These are phyloP conservation scores for Cynocephalus volans DNA, from an alignment of 2,113 vertebrate genomes.

Conservation along the genomic window DNA sequence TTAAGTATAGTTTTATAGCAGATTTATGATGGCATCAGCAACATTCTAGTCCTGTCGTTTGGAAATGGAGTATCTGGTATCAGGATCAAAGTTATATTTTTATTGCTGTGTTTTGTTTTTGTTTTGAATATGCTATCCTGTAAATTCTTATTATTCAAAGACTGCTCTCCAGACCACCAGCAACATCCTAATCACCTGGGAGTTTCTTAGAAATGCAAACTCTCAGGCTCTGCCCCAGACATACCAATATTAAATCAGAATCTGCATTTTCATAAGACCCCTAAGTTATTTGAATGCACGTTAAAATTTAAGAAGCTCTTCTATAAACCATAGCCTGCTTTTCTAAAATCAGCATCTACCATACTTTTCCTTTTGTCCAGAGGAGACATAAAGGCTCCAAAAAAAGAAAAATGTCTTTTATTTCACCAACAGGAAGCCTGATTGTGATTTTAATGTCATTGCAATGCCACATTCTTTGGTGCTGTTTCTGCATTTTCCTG, in stretches of 20 bases:
- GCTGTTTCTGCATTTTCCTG: conserved; percentile 56
- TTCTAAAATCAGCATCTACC: conserved; percentile 35
- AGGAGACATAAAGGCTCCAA: conserved; percentile 11
- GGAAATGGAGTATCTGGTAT: neutral
- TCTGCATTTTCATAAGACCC: conserved; percentile 20
- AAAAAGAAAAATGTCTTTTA: conserved; percentile 12
- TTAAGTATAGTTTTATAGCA: neutral
- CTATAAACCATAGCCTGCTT: neutral
- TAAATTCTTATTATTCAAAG: conserved; percentile 36
- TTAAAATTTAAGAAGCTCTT: conserved; percentile 33
- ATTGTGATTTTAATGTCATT: neutral
- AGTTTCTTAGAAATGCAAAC: neutral
- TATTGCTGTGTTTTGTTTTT: neutral
- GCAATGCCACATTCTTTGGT: neutral
- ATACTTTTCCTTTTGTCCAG: neutral
- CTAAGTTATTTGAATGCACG: neutral
- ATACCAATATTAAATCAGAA: conserved; percentile 12
- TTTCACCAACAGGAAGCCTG: conserved; percentile 49
- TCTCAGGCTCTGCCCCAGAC: neutral
- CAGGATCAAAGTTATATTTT: neutral
- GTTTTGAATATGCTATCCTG: conserved; percentile 2
- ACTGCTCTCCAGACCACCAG: neutral
- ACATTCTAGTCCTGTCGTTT: conserved; percentile 20
- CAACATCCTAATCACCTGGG: neutral
- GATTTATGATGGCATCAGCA: neutral